phyloP scores from a whole-genome alignment of 2,888 invertebrate genomes.

The Drosophila anomalata region DNA sequence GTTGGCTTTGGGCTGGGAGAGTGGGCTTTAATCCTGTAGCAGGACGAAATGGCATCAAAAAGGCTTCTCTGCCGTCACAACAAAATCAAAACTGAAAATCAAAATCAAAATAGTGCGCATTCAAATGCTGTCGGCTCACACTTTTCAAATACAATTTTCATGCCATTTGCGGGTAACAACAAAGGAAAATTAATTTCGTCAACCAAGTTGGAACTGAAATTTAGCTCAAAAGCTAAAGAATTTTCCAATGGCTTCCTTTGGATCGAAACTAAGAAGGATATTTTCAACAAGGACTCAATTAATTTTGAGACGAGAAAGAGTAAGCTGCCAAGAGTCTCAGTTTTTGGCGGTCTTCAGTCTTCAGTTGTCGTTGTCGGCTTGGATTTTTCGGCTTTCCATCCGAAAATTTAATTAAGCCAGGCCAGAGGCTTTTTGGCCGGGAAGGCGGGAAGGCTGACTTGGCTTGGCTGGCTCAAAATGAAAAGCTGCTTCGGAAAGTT shows the following conservation, averaged over 20 bases:
- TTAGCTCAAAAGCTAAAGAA: constrained; percentile 46
- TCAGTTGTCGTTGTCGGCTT: constrained; percentile 55
- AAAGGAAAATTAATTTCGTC: constrained; percentile 62
- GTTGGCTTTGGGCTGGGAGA: background rate
- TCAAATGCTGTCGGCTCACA: background rate
- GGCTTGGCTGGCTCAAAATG: background rate
- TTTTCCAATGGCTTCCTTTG: constrained; percentile 63
- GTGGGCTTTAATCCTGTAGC: background rate
- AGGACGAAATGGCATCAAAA: background rate
- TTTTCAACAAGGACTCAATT: constrained; percentile 60
- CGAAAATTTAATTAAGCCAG: constrained; percentile 73
- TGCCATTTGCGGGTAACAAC: constrained; percentile 42
- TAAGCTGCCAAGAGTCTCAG: constrained; percentile 4
- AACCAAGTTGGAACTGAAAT: constrained; percentile 38
- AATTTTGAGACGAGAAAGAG: constrained; percentile 58
- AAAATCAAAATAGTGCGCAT: constrained; percentile 4
- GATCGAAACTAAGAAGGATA: constrained; percentile 26
- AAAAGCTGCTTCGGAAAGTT: constrained; percentile 45
- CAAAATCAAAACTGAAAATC: constrained; percentile 1
- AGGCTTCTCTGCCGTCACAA: constrained; percentile 1
- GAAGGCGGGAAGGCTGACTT: background rate
- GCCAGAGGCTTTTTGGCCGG: constrained; percentile 32
- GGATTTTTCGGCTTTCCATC: constrained; percentile 51
- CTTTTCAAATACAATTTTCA: constrained; percentile 14
- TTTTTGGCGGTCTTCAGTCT: constrained; percentile 56